Conservation (phyloP, 2,888 invertebrate genomes). For the Tenthredo distinguenda region DNA sequence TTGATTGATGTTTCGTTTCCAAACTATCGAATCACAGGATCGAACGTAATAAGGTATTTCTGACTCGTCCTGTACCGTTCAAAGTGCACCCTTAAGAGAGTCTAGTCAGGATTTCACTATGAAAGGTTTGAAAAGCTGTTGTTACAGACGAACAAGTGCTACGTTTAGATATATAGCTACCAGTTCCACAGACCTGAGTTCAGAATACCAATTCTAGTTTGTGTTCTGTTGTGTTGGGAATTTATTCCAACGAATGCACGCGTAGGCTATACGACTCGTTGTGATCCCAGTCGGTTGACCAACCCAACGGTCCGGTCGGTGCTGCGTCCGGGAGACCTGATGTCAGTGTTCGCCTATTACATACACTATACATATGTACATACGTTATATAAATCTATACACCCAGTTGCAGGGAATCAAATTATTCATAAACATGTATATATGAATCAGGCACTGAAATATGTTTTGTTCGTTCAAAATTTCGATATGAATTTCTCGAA, state of each 20-base stretch:
- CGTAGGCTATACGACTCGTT: slow-evolving; percentile 36
- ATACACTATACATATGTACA: background rate
- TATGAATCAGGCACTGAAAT: background rate
- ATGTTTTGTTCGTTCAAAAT: background rate
- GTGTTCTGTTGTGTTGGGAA: slow-evolving; percentile 3
- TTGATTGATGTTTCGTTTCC: background rate
- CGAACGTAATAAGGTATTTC: background rate
- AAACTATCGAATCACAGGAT: background rate
- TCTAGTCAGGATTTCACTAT: slow-evolving; percentile 33
- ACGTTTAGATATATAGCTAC: slow-evolving; percentile 30
- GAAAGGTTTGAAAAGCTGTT: slow-evolving; percentile 11
- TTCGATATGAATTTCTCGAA: background rate
- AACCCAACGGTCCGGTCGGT: background rate
- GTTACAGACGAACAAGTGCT: slow-evolving; percentile 26
- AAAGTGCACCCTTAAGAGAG: background rate
- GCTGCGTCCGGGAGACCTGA: slow-evolving; percentile 21
- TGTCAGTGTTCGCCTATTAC: background rate
- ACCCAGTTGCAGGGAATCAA: background rate
- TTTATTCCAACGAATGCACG: slow-evolving; percentile 52
- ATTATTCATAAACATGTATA: background rate
- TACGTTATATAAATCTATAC: background rate
- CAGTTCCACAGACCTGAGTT: slow-evolving; percentile 29
- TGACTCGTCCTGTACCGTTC: background rate
- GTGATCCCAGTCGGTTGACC: slow-evolving; percentile 35
- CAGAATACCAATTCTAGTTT: slow-evolving; percentile 46